Evolutionary conservation across 2,113 vertebrate genomes (phyloP).

Genomic region (Nycticebus coucang): DNA sequence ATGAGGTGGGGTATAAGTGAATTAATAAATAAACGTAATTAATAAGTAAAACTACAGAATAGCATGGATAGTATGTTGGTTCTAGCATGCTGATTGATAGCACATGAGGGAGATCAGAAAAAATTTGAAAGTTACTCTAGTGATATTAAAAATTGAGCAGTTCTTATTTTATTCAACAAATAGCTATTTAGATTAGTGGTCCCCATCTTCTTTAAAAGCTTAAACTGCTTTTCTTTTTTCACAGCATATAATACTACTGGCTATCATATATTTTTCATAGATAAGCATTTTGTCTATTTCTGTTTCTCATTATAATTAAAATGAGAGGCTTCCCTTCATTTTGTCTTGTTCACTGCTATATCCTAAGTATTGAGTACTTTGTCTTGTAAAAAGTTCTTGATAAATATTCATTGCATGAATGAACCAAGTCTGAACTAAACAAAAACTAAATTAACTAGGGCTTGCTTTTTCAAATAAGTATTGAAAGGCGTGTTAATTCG

Average conservation of each 20-base stretch:
- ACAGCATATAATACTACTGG: background rate
- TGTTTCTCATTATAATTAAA: constrained; percentile 48
- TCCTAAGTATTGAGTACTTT: background rate
- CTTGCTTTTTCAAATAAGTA: constrained; percentile 59
- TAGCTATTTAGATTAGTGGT: background rate
- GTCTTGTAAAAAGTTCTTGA: constrained; percentile 34
- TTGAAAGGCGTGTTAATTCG: constrained; percentile 48
- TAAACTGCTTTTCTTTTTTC: constrained; percentile 52
- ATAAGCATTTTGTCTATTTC: constrained; percentile 17
- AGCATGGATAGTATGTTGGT: background rate
- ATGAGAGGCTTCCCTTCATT: too few relatives aligned
- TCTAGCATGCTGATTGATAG: constrained; percentile 28
- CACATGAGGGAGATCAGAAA: constrained; percentile 23
- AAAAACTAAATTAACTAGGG: constrained; percentile 11
- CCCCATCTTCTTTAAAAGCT: background rate
- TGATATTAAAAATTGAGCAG: constrained; percentile 38
- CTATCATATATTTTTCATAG: constrained; percentile 33
- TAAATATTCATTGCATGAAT: constrained; percentile 65
- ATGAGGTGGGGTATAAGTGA: constrained; percentile 2
- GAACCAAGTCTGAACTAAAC: constrained; percentile 34
- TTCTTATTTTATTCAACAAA: constrained; percentile 48
- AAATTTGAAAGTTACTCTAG: background rate
- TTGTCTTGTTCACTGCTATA: background rate
- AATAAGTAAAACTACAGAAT: constrained; percentile 21
- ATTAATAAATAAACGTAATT: constrained; percentile 55